Conservation (phyloP, 1,140 invertebrate species). For the Physella acuta region DNA sequence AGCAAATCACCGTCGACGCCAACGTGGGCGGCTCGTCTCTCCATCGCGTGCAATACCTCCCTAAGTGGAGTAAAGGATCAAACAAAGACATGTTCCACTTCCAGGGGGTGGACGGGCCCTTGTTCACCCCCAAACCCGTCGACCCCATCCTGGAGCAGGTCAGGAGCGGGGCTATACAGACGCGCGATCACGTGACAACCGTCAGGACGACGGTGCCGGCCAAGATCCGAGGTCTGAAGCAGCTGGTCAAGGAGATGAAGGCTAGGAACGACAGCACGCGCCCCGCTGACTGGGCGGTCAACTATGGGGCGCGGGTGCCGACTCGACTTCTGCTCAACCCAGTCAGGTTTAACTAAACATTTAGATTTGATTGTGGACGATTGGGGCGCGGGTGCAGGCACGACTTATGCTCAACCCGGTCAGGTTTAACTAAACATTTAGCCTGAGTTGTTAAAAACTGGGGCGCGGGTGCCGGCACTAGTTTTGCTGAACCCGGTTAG, state of each 20-base stretch:
- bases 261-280: constrained; percentile 32
- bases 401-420: too few species aligned
- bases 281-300: constrained; percentile 39
- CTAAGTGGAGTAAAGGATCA: neutral
- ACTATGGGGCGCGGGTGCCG: constrained; percentile 37
- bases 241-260: constrained; percentile 38
- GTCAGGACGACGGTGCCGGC: constrained; percentile 30
- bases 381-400: too few species aligned
- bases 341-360: too few species aligned
- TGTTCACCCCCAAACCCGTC: neutral
- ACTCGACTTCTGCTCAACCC: constrained; percentile 36
- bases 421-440: too few species aligned
- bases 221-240: constrained; percentile 33
- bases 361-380: too few species aligned
- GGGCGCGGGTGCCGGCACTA: too few species aligned
- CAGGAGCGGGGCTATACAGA: constrained; percentile 15
- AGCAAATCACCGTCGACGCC: neutral
- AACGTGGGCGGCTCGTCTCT: neutral
- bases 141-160: constrained; percentile 14
- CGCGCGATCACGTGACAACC: neutral
- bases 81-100: neutral
- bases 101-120: neutral
- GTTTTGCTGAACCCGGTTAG: too few species aligned
- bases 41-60: neutral
- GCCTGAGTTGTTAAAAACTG: too few species aligned